Conservation (phyloP, 2,888 invertebrate species). For the Acanthoscelides obtectus region DNA sequence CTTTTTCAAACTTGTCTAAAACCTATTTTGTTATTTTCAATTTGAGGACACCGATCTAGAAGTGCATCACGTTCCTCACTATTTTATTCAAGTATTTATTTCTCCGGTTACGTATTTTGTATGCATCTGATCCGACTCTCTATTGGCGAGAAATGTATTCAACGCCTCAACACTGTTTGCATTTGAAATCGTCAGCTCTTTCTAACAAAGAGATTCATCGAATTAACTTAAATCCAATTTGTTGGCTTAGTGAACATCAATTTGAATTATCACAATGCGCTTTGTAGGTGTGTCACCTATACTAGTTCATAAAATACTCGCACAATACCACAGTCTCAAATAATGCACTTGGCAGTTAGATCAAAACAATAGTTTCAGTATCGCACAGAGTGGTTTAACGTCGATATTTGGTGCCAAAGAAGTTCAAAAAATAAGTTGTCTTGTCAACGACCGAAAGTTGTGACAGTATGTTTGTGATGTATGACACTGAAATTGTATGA, state of each 20-base stretch:
- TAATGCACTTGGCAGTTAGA: too few species aligned
- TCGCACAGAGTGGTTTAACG: too few species aligned
- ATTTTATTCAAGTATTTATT: background rate
- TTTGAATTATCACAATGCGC: background rate
- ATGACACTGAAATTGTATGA: too few species aligned
- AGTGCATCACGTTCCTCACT: background rate
- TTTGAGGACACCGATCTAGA: background rate
- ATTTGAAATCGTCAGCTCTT: background rate
- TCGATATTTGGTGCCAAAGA: too few species aligned
- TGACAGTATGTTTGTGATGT: too few species aligned
- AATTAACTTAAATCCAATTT: background rate
- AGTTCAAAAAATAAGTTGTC: too few species aligned
- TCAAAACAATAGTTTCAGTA: too few species aligned
- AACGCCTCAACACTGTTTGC: background rate
- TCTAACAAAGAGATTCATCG: background rate
- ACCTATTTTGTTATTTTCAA: background rate
- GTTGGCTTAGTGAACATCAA: background rate
- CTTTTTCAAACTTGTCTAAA: too few species aligned
- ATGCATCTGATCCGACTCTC: background rate
- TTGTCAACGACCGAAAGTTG: too few species aligned
- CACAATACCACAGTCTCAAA: too few species aligned
- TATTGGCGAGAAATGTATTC: background rate
- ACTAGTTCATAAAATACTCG: too few species aligned
- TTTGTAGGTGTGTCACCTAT: background rate
- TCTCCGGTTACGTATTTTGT: background rate